Base-by-base conservation (phyloP, 2,888 invertebrate genomes). In the Erebia ligea region DNA sequence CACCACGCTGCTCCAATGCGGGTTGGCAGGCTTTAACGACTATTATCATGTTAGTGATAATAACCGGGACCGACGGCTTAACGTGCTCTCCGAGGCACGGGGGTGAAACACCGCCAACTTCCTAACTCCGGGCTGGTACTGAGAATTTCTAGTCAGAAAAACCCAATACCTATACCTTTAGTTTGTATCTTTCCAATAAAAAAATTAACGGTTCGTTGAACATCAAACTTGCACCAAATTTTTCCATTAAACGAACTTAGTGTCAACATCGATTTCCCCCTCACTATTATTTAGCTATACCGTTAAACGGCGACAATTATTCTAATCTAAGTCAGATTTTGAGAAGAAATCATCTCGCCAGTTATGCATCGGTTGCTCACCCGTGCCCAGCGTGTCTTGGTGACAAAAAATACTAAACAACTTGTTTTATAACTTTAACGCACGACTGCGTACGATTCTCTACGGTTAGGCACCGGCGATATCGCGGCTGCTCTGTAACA, bases 391-490 rank as follows among this genome's bases (percentile, higher is more conserved):
- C 40, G 57, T 19, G 45, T n/a, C 73, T 65, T 21, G 59, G 63
- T 57, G 67, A 71, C 66, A 66, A 79, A 80, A 84, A 86, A 86
- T 6, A 73, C 76, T 75, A 77, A 82, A 75, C 80, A 84, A 87
- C 87, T 85, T 86, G 86, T 80, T 84, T 81, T 81, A 79, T 80
- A 77, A 78, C 76, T 77, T 76, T 77, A 74, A 76, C 84, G 85
- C 86, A 86, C 86, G 89, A 83, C 73, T 78, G 84, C 58, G 4
- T 76, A 71, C 82, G 73, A 83, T 82, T 88, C 80, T 82, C 85
- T 81, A 84, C 81, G 85, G 79, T 80, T 50, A 40, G 61, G 52
- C 67, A 59, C 17, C 40, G 45, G 73, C 70, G 65, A 58, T 72
- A 67, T 70, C 75, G 54, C n/a, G 54, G 25, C 61, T 68, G 19